These are phyloP conservation scores for Ctena decussata DNA, from an alignment of 2,888 invertebrate genomes.

Conservation along the genomic window DNA sequence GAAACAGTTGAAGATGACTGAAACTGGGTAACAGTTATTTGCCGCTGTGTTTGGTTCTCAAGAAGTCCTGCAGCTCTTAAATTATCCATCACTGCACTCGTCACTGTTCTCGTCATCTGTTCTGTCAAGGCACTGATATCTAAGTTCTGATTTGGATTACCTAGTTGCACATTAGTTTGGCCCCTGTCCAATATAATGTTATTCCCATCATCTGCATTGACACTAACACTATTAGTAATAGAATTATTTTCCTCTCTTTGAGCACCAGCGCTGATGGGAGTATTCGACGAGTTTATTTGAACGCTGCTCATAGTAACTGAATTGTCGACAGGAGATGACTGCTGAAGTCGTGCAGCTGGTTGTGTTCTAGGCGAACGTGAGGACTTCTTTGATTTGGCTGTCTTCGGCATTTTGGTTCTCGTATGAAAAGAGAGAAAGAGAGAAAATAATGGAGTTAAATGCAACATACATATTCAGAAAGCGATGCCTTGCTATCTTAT, in stretches of 20 bases:
- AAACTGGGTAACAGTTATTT: neutral
- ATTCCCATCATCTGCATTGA: neutral
- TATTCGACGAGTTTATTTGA: too few relatives aligned
- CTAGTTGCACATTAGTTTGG: neutral
- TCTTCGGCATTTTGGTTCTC: neutral
- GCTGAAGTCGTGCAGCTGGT: neutral
- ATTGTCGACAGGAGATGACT: neutral
- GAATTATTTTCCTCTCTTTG: too few relatives aligned
- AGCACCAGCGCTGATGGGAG: too few relatives aligned
- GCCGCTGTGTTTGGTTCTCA: too few relatives aligned
- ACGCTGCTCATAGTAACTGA: neutral
- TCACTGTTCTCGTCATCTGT: neutral
- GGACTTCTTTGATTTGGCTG: neutral
- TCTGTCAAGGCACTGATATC: neutral
- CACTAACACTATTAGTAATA: too few relatives aligned
- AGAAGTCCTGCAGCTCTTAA: neutral
- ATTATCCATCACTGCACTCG: neutral
- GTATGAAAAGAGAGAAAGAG: too few relatives aligned
- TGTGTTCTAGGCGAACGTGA: neutral
- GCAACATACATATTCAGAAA: too few relatives aligned
- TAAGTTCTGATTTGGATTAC: neutral
- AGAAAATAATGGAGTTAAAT: too few relatives aligned
- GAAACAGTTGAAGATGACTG: neutral
- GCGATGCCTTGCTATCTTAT: too few relatives aligned
- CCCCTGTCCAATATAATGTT: neutral